Evolutionary conservation across 2,113 vertebrate genomes (phyloP).

Genomic region (Xenopus borealis): DNA sequence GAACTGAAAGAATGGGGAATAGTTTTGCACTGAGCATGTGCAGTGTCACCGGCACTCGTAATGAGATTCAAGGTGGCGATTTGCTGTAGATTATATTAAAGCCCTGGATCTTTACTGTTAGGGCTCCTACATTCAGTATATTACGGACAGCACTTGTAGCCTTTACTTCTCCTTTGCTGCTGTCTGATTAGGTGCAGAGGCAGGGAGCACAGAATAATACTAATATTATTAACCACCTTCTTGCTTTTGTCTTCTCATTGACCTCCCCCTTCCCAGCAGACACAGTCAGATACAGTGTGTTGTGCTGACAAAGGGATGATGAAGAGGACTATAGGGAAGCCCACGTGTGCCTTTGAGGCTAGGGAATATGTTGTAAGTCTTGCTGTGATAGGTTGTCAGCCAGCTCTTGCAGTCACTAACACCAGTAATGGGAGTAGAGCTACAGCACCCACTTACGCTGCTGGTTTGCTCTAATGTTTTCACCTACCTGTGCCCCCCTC

Average conservation of each 20-base stretch:
- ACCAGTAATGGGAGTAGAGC: slow-evolving; percentile 56
- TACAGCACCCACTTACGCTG: slow-evolving; percentile 9
- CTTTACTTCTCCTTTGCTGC: too few relatives aligned
- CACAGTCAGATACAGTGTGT: slow-evolving; percentile 71
- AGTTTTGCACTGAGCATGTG: too few relatives aligned
- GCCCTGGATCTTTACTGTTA: too few relatives aligned
- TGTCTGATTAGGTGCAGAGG: neutral
- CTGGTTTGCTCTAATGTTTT: neutral
- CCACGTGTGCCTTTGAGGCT: slow-evolving; percentile 94
- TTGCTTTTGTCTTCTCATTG: slow-evolving; percentile 74
- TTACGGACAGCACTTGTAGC: too few relatives aligned
- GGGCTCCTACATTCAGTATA: too few relatives aligned
- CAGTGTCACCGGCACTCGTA: too few relatives aligned
- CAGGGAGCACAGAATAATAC: neutral
- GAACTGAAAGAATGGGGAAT: too few relatives aligned
- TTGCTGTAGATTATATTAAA: too few relatives aligned
- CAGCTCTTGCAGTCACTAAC: slow-evolving; percentile 68
- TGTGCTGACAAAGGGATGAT: slow-evolving; percentile 92
- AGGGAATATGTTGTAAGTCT: slow-evolving; percentile 96
- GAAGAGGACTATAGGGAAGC: slow-evolving; percentile 96
- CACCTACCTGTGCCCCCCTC: neutral
- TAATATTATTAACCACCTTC: slow-evolving; percentile 7
- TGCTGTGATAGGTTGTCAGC: slow-evolving; percentile 54
- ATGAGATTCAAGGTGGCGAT: too few relatives aligned
- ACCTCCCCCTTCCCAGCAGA: slow-evolving; percentile 69